A percentile compares a stretch with the other conserved stretches of the same genome.
Conservation (phyloP, 1,140 invertebrate genomes). For the Caerostris darwini region DNA sequence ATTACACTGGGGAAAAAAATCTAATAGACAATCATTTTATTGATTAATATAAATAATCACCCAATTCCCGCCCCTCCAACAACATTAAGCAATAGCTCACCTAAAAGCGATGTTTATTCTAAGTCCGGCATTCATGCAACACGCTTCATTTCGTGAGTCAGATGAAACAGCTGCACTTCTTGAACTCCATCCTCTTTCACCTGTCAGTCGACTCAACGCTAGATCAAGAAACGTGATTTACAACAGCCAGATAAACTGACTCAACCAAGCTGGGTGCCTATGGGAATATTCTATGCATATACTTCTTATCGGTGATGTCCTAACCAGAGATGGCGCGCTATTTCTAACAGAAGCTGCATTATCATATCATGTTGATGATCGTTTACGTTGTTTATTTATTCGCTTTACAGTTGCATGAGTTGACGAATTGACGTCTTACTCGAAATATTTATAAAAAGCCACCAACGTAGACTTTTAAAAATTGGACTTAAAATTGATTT, state of each 20-base stretch:
- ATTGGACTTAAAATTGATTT: too few species aligned
- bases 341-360: neutral
- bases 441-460: too few species aligned
- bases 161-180: conserved; percentile 57
- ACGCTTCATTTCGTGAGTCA: conserved; percentile 51
- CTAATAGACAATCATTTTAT: neutral
- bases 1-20: neutral
- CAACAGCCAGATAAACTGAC: conserved; percentile 53
- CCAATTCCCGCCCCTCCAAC: neutral
- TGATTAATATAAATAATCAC: conserved; percentile 33
- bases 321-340: neutral
- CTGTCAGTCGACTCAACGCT: conserved; percentile 46
- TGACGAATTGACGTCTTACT: too few species aligned
- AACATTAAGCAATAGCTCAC: conserved; percentile 6
- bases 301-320: conserved; percentile 41
- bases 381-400: neutral
- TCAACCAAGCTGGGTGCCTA: neutral
- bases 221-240: conserved; percentile 62
- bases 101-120: conserved; percentile 31
- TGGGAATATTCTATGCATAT: conserved; percentile 20
- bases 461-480: too few species aligned
- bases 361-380: neutral
- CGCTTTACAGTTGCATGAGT: neutral
- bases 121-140: neutral
- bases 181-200: conserved; percentile 34